These are phyloP conservation scores for Anthoptus insignis DNA, from an alignment of 2,888 invertebrate species.

Conservation along the genomic window DNA sequence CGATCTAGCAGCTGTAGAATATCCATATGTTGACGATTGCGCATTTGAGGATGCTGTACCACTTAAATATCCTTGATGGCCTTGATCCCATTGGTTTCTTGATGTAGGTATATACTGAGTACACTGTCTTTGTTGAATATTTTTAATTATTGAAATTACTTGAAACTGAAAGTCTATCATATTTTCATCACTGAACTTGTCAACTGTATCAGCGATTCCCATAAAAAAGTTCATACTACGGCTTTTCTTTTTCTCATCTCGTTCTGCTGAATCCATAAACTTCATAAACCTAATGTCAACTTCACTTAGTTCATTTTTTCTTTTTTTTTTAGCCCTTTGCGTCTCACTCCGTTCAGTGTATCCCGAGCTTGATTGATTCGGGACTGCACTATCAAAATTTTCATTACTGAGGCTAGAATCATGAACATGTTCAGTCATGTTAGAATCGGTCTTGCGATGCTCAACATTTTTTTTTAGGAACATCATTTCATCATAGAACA, in stretches of 20 bases:
- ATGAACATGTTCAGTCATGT: constrained; percentile 46
- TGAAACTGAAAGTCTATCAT: constrained; percentile 49
- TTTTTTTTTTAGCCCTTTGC: constrained; percentile 20
- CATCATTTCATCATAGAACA: constrained; percentile 39
- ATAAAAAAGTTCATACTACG: constrained; percentile 49
- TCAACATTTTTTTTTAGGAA: constrained; percentile 11
- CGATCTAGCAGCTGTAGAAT: constrained; percentile 50
- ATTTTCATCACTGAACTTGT: constrained; percentile 50
- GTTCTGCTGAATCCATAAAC: constrained; percentile 43
- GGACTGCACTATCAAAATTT: constrained; percentile 48
- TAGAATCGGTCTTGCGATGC: constrained; percentile 49
- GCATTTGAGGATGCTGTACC: constrained; percentile 49
- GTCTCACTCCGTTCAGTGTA: not conserved
- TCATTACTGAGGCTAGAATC: constrained; percentile 45
- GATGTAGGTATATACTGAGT: constrained; percentile 49
- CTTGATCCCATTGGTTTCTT: constrained; percentile 50
- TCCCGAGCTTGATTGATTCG: constrained; percentile 46
- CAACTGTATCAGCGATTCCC: constrained; percentile 49
- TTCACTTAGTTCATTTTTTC: constrained; percentile 44
- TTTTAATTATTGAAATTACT: constrained; percentile 50
- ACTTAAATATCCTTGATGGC: constrained; percentile 51
- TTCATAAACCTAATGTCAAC: constrained; percentile 48
- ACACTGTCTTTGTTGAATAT: constrained; percentile 48
- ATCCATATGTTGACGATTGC: constrained; percentile 50
- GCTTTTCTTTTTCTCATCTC: constrained; percentile 49